Evolutionary conservation across 1,140 invertebrate genomes (phyloP).

Genomic region (Nasonia vitripennis): DNA sequence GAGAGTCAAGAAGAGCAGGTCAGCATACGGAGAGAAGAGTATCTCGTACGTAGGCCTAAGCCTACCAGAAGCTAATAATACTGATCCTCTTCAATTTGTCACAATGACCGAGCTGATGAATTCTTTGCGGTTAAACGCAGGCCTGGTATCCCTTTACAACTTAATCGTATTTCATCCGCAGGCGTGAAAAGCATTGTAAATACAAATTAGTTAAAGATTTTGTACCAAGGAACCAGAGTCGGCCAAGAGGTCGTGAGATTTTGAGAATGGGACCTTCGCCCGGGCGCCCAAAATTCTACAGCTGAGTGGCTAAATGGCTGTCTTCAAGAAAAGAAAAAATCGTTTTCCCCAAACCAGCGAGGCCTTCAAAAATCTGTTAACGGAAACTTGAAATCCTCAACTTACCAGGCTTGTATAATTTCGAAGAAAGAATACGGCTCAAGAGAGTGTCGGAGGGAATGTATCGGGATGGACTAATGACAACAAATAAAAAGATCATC

Average conservation of each 20-base stretch:
- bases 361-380: conserved; percentile 56
- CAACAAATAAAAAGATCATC: conserved; percentile 4
- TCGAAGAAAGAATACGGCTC: conserved; percentile 31
- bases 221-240: conserved; percentile 61
- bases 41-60: neutral
- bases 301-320: neutral
- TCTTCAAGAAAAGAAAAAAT: conserved; percentile 32
- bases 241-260: conserved; percentile 54
- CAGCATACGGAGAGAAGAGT: conserved; percentile 50
- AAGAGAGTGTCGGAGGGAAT: neutral
- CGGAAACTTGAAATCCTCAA: conserved; percentile 66
- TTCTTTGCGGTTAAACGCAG: neutral
- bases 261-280: conserved; percentile 26
- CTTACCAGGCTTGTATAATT: conserved; percentile 59
- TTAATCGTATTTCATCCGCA: conserved; percentile 58
- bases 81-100: conserved; percentile 10
- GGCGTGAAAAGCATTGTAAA: conserved; percentile 70
- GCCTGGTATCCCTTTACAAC: conserved; percentile 52
- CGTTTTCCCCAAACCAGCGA: neutral
- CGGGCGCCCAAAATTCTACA: conserved; percentile 17
- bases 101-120: neutral
- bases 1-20: conserved; percentile 52
- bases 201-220: conserved; percentile 74
- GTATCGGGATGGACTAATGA: neutral
- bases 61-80: conserved; percentile 8